Conservation (phyloP, 1,140 invertebrate genomes). For the Globodera rostochiensis region DNA sequence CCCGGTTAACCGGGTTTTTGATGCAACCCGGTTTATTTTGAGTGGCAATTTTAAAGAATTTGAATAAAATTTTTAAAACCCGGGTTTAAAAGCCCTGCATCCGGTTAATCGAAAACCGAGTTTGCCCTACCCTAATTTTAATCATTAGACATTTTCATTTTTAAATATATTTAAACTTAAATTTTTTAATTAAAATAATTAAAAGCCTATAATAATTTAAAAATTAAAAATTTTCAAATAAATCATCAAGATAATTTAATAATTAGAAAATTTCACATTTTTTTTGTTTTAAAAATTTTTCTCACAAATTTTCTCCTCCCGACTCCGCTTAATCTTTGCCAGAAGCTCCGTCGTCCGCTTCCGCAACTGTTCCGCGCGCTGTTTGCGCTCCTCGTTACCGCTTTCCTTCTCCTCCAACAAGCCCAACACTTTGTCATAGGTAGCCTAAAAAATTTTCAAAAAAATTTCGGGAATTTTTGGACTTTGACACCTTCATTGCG, state of each 20-base stretch:
- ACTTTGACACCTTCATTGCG: constrained; percentile 40
- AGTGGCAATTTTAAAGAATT: too few species aligned
- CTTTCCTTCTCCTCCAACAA: constrained; percentile 50
- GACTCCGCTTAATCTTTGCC: constrained; percentile 46
- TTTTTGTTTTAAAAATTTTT: not conserved
- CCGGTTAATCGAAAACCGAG: too few species aligned
- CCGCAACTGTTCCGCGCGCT: constrained; percentile 44
- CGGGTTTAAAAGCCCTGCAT: too few species aligned
- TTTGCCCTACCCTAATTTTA: too few species aligned
- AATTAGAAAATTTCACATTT: not conserved
- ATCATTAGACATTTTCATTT: too few species aligned
- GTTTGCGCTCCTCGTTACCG: constrained; percentile 57
- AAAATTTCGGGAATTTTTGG: not conserved
- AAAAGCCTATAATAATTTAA: not conserved
- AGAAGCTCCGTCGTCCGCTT: constrained; percentile 52
- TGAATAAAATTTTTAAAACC: too few species aligned
- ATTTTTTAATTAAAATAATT: too few species aligned
- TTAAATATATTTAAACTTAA: too few species aligned
- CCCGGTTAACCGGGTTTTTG: too few species aligned
- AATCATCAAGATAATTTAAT: not conserved
- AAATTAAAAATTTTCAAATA: too few species aligned
- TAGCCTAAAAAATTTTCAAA: constrained; percentile 39
- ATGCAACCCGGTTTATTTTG: too few species aligned
- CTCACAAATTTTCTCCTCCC: constrained; percentile 49
- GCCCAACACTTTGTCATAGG: constrained; percentile 47